Evolutionary conservation across 1,140 invertebrate species (phyloP).

Genomic region (Brachystomella parvula): DNA sequence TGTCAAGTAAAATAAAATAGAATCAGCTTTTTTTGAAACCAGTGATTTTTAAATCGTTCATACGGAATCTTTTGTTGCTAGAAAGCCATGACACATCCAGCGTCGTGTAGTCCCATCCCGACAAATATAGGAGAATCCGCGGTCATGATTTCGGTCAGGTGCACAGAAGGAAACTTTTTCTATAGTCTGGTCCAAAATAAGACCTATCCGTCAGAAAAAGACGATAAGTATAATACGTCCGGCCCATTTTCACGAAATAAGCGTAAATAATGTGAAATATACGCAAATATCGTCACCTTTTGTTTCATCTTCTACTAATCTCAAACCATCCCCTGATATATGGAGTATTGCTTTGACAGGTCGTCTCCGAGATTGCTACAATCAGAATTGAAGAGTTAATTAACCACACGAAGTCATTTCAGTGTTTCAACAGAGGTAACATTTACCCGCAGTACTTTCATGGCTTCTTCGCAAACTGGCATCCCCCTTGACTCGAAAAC

Average conservation of each 20-base stretch:
- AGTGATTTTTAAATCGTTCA: constrained; percentile 29
- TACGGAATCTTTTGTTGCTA: constrained; percentile 87
- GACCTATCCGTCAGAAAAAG: constrained; percentile 51
- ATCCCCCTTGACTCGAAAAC: constrained; percentile 98
- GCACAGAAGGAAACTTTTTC: constrained; percentile 99
- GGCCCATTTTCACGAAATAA: not conserved
- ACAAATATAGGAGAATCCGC: constrained; percentile 92
- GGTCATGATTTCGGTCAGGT: constrained; percentile 94
- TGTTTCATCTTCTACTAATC: constrained; percentile 97
- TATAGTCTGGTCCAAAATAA: constrained; percentile 99
- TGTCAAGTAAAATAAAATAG: constrained; percentile 7
- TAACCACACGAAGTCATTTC: not conserved
- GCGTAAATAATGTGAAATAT: not conserved
- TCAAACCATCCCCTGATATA: constrained; percentile 91
- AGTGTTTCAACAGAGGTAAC: not conserved
- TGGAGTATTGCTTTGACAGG: constrained; percentile 84
- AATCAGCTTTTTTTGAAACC: not conserved
- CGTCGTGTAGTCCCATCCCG: constrained; percentile 72
- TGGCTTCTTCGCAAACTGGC: constrained; percentile 98
- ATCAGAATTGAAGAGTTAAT: not conserved
- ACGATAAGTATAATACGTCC: not conserved
- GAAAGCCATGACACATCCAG: constrained; percentile 99
- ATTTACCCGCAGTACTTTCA: constrained; percentile 84
- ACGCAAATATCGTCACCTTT: constrained; percentile 52
- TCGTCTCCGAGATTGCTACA: constrained; percentile 73